Evolutionary conservation across 2,797 vertebrate species (phyloP).

Genomic region (Etheostoma nigrum): DNA sequence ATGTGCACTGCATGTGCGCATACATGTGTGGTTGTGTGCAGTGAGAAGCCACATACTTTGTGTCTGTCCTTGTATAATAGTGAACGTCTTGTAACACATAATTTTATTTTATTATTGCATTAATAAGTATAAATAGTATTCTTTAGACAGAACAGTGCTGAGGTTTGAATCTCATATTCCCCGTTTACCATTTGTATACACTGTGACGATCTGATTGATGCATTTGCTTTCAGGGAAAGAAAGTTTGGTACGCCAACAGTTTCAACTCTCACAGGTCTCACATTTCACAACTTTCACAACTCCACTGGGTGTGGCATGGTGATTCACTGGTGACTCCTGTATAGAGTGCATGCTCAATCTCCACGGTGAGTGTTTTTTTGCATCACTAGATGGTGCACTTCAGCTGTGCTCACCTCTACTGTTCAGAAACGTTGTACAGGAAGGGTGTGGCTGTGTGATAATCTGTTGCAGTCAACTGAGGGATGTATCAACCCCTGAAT

Average conservation of each 20-base stretch:
- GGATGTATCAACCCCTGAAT: background rate
- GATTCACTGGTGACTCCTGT: conserved; percentile 23
- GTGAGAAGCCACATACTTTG: background rate
- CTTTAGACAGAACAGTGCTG: no score
- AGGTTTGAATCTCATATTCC: background rate
- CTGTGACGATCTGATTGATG: background rate
- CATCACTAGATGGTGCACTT: conserved; percentile 71
- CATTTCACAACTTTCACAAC: background rate
- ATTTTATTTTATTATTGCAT: background rate
- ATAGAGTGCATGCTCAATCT: background rate
- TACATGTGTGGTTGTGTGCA: background rate
- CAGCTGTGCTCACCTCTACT: conserved; percentile 2
- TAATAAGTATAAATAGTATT: no score
- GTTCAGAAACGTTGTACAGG: background rate
- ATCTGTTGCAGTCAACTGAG: background rate
- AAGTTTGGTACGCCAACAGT: background rate
- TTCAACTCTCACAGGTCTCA: background rate
- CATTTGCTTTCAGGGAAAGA: background rate
- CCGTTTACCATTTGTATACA: background rate
- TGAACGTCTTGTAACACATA: background rate
- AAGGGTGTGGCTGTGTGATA: conserved; percentile 58
- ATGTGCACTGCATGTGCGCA: background rate
- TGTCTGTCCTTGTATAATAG: background rate
- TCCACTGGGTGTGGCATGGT: conserved; percentile 24
- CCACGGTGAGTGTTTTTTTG: background rate